Conservation (phyloP, 2,888 invertebrate genomes). For the Volucella zonaria region DNA sequence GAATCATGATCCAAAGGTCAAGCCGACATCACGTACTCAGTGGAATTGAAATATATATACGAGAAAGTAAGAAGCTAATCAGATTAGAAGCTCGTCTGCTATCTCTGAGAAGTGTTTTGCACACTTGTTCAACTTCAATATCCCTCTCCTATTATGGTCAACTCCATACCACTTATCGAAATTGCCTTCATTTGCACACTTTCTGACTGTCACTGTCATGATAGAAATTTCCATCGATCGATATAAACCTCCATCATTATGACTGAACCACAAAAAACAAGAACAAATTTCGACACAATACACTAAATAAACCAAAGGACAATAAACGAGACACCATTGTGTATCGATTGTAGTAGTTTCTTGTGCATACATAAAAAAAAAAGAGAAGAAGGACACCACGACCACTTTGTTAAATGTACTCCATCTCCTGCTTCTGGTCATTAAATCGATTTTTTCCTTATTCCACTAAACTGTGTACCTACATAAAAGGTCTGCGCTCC, state of each 20-base stretch:
- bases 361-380: too few relatives aligned
- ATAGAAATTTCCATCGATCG: conserved; percentile 8
- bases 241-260: conserved; percentile 3
- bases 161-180: background rate
- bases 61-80: too few relatives aligned
- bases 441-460: conserved; percentile 39
- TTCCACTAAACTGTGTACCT: conserved; percentile 8
- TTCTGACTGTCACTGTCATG: background rate
- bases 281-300: conserved; percentile 3
- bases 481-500: conserved; percentile 25
- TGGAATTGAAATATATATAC: too few relatives aligned
- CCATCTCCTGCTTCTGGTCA: conserved; percentile 2
- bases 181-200: background rate
- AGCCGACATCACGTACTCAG: too few relatives aligned
- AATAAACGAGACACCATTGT: conserved; percentile 8
- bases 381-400: too few relatives aligned
- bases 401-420: conserved; percentile 1
- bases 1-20: too few relatives aligned
- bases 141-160: too few relatives aligned
- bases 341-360: background rate
- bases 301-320: background rate
- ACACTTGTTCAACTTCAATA: too few relatives aligned
- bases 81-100: too few relatives aligned
- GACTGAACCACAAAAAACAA: background rate
- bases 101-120: too few relatives aligned